Evolutionary conservation across 2,113 vertebrate species (phyloP).

Genomic region (Rallus limicola): DNA sequence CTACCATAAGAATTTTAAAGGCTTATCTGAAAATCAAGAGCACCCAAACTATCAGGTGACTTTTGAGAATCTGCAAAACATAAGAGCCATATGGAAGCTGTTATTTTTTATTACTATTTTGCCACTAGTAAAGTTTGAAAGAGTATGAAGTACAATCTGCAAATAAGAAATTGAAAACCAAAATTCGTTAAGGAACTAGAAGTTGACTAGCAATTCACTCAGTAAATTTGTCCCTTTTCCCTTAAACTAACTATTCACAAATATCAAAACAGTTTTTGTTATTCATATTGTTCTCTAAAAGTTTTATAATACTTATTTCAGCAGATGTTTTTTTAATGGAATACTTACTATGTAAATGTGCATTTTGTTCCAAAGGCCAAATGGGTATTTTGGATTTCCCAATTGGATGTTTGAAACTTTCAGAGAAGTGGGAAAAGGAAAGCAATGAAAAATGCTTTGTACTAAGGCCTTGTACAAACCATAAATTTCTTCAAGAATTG

Average conservation of each 20-base stretch:
- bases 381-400: neutral
- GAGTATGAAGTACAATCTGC: neutral
- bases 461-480: neutral
- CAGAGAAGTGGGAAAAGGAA: neutral
- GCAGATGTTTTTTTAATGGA: neutral
- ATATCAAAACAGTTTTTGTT: neutral
- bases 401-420: neutral
- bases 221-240: neutral
- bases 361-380: neutral
- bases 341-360: neutral
- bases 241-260: neutral
- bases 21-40: neutral
- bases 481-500: neutral
- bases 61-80: neutral
- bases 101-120: neutral
- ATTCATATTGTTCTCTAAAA: neutral
- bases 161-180: neutral
- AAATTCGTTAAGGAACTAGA: neutral
- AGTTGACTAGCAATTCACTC: neutral
- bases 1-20: neutral
- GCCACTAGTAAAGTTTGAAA: neutral
- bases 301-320: neutral
- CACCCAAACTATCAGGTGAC: neutral
- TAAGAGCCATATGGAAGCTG: neutral
- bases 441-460: neutral